Percentiles rank a stretch among this genome's conserved stretches.
Evolutionary conservation across 1,140 invertebrate genomes (phyloP).

Genomic region (Himalopsyche phryganea): DNA sequence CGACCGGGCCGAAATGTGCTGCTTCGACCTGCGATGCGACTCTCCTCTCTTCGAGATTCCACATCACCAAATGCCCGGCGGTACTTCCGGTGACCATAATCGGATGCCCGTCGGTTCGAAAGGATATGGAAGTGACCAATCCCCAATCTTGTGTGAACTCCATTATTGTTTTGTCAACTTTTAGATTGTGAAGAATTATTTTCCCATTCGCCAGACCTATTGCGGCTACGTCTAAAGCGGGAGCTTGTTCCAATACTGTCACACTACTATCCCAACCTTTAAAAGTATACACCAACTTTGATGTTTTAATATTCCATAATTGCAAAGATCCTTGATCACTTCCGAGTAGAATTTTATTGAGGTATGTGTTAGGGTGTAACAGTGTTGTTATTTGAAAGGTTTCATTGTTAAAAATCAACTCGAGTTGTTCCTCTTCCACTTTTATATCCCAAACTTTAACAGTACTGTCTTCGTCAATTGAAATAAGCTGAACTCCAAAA

Average conservation of each 20-base stretch:
- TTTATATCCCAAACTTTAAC: conserved; percentile 86
- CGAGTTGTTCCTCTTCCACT: conserved; percentile 63
- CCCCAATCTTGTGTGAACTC: conserved; percentile 92
- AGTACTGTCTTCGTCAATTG: conserved; percentile 74
- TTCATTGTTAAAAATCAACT: conserved; percentile 68
- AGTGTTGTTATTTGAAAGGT: conserved; percentile 75
- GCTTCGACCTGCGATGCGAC: conserved; percentile 70
- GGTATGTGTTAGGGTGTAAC: conserved; percentile 86
- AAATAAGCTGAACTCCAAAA: conserved; percentile 82
- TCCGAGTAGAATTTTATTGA: conserved; percentile 93
- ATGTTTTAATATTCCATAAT: conserved; percentile 85
- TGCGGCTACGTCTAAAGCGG: conserved; percentile 86
- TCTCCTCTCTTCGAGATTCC: conserved; percentile 86
- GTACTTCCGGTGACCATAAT: conserved; percentile 82
- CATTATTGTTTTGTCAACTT: conserved; percentile 80
- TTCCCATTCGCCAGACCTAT: conserved; percentile 79
- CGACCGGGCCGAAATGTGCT: conserved; percentile 73
- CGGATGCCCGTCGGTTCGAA: conserved; percentile 80
- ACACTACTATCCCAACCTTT: conserved; percentile 71
- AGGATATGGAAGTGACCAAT: conserved; percentile 77
- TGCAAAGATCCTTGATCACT: conserved; percentile 85
- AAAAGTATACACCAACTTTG: conserved; percentile 78
- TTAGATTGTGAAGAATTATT: conserved; percentile 87
- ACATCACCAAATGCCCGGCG: conserved; percentile 82
- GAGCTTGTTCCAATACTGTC: conserved; percentile 74